Evolutionary conservation across 2,888 invertebrate genomes (phyloP).

Genomic region (Troglohyphantes excavatus): DNA sequence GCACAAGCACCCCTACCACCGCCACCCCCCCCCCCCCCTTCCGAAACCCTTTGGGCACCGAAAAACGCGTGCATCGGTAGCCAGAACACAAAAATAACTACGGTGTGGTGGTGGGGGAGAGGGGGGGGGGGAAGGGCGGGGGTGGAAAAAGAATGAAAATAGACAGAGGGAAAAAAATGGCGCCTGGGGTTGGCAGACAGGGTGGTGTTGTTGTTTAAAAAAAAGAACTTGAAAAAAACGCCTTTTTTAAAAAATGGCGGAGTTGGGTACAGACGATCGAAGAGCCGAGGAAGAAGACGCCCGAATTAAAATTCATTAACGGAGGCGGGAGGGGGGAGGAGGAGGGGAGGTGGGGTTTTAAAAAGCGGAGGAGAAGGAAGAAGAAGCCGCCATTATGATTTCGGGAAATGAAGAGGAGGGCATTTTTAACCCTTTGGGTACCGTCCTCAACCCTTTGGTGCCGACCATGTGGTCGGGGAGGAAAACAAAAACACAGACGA

Average conservation of each 20-base stretch:
- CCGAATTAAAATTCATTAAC: conserved; percentile 78
- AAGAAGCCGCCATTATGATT: conserved; percentile 77
- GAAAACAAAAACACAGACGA: conserved; percentile 46
- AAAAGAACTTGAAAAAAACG: neutral
- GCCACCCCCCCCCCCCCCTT: neutral
- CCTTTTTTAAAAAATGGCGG: conserved; percentile 62
- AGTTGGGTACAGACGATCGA: conserved; percentile 44
- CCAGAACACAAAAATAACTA: conserved; percentile 48
- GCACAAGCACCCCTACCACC: conserved; percentile 28
- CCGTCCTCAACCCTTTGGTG: conserved; percentile 66
- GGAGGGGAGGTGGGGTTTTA: conserved; percentile 50
- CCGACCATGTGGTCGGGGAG: conserved; percentile 53
- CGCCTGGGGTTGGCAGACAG: neutral
- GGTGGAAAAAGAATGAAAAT: conserved; percentile 14
- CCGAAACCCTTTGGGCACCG: conserved; percentile 72
- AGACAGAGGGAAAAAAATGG: conserved; percentile 18
- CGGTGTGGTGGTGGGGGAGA: conserved; percentile 12
- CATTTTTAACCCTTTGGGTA: conserved; percentile 70
- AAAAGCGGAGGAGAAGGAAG: conserved; percentile 60
- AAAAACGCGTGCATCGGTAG: conserved; percentile 43
- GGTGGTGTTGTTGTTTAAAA: too few species aligned
- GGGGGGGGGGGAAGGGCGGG: conserved; percentile 11
- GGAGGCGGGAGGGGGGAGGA: neutral
- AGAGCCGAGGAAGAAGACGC: conserved; percentile 74
- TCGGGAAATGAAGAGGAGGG: conserved; percentile 34